phyloP scores from a whole-genome alignment of 2,113 vertebrate genomes.

The Balaeniceps rex region DNA sequence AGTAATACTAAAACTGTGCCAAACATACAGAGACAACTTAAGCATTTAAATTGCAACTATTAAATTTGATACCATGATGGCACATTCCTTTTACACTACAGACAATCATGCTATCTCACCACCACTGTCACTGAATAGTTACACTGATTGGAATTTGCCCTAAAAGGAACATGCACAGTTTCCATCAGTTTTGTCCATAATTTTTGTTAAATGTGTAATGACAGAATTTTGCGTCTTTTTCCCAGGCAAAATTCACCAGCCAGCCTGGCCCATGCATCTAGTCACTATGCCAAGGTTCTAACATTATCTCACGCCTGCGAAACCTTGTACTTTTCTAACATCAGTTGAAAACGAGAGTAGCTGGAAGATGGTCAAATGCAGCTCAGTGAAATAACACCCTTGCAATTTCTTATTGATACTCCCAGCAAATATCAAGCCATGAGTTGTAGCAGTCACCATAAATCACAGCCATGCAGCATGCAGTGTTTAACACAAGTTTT shows the following conservation, averaged over 20 bases:
- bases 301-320: neutral
- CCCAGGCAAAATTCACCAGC: neutral
- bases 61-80: neutral
- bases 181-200: neutral
- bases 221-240: neutral
- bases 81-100: neutral
- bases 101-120: neutral
- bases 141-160: neutral
- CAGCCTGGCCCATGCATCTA: neutral
- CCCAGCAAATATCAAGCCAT: neutral
- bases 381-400: neutral
- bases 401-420: neutral
- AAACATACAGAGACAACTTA: neutral
- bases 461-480: neutral
- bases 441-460: neutral
- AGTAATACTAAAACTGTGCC: neutral
- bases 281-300: neutral
- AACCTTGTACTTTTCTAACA: neutral
- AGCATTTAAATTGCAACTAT: conserved; percentile 23
- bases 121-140: neutral
- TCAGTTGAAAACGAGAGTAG: neutral
- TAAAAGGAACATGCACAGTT: neutral
- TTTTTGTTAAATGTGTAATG: neutral
- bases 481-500: neutral
- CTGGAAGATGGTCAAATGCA: conserved; percentile 16